These are phyloP conservation scores for Mesaphorura yosii DNA, from an alignment of 1,140 invertebrate species.

Conservation along the genomic window DNA sequence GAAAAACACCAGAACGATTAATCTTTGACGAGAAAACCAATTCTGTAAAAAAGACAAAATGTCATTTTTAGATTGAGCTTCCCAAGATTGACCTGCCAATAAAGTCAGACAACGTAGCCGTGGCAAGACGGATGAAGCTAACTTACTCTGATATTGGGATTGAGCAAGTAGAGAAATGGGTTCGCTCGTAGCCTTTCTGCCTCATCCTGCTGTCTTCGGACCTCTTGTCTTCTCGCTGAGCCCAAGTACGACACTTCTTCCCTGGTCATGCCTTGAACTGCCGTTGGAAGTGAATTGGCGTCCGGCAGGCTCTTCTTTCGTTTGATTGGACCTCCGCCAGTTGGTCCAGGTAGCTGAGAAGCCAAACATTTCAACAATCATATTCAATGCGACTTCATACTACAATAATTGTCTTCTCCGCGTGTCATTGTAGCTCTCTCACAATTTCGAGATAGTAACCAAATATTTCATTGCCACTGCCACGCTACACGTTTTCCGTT, in stretches of 20 bases:
- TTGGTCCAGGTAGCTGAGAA: conserved; percentile 32
- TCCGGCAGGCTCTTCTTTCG: conserved; percentile 93
- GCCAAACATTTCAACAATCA: too few relatives aligned
- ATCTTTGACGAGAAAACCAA: conserved; percentile 92
- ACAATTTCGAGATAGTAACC: too few relatives aligned
- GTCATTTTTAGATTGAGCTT: conserved; percentile 2
- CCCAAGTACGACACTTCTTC: conserved; percentile 90
- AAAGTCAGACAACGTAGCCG: background rate
- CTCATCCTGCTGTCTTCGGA: conserved; percentile 79
- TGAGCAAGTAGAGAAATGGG: conserved; percentile 85
- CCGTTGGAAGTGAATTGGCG: conserved; percentile 63
- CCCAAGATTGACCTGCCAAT: too few relatives aligned
- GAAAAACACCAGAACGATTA: conserved; percentile 87
- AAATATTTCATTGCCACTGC: too few relatives aligned
- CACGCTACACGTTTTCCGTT: too few relatives aligned
- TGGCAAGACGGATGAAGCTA: too few relatives aligned
- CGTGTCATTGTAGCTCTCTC: too few relatives aligned
- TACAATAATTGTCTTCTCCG: too few relatives aligned
- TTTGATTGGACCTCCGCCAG: conserved; percentile 53
- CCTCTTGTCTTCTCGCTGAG: conserved; percentile 81
- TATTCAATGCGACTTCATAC: too few relatives aligned
- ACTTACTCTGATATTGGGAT: conserved; percentile 90
- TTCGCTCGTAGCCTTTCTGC: conserved; percentile 82
- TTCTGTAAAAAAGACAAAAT: conserved; percentile 56
- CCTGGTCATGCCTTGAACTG: conserved; percentile 69